A percentile compares a stretch with the other conserved stretches of the same genome.
Conservation (phyloP, 2,113 vertebrate genomes). For the Baryphthengus martii region DNA sequence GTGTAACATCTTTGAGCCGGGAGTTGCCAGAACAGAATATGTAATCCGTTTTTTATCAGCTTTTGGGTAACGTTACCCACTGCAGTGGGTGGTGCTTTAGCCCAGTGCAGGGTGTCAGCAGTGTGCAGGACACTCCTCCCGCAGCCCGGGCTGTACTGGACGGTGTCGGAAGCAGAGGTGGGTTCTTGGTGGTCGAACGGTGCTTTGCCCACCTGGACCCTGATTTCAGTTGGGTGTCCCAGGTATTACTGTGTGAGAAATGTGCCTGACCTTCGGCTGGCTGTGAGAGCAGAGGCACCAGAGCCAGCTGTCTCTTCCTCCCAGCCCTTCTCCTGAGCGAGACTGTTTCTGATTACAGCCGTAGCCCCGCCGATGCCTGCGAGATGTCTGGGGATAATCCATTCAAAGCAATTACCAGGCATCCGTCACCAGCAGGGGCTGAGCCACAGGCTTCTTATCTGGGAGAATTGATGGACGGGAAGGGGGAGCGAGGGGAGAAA, state of each 20-base stretch:
- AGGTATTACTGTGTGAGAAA: neutral
- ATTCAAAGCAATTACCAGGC: slow-evolving; percentile 59
- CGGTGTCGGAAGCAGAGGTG: neutral
- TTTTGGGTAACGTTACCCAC: neutral
- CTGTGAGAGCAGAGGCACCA: neutral
- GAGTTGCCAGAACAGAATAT: neutral
- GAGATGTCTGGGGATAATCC: slow-evolving; percentile 55
- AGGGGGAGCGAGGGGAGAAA: slow-evolving; percentile 1
- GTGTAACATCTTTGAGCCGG: neutral
- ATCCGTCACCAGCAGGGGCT: slow-evolving; percentile 56
- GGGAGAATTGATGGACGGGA: slow-evolving; percentile 41
- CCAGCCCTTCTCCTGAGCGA: neutral
- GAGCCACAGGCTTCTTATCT: slow-evolving; percentile 59
- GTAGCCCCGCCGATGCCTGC: slow-evolving; percentile 40
- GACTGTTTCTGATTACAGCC: slow-evolving; percentile 47
- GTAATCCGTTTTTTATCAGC: neutral
- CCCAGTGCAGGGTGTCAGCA: neutral
- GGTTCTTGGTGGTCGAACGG: neutral
- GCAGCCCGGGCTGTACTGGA: rapidly evolving
- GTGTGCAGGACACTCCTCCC: neutral
- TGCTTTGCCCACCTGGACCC: neutral
- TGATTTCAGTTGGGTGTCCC: neutral
- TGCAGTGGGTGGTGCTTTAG: neutral
- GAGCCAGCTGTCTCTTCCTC: slow-evolving; percentile 10
- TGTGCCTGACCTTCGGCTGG: neutral